Evolutionary conservation across 2,113 vertebrate species (phyloP), one percentile per base, ranked within the genome.

Genomic region (Semicossyphus pulcher): DNA sequence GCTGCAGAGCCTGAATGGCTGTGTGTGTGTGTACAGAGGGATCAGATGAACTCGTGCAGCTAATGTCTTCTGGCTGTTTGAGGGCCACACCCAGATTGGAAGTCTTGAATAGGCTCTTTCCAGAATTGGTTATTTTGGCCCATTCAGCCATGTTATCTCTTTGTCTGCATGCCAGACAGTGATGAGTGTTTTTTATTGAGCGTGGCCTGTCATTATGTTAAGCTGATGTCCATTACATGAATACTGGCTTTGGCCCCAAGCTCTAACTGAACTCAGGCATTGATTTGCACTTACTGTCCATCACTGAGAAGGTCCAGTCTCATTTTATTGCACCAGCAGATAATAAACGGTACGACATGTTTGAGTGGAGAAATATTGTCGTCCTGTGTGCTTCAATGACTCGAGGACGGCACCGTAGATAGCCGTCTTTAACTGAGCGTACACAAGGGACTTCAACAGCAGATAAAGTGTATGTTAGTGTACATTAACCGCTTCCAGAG

Each of bases 191-290:
- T 49, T 76, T 84, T 86, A 84, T 77, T 79, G 77, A 79, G 39
- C 42, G 20, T 12, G 18, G 7, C 56, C 52, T 72, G 80, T 72
- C 66, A 64, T 83, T 83, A 82, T 78, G 76, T 80, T 83, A 78
- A 76, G 74, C 66, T 81, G 74, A 72, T 67, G 44, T 79, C 68
- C 78, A 81, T 84, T 83, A 73, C 59, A 86, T 49, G 66, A 69
- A 63, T 18, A 37, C 66, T 58, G 76, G 52, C 58, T 47, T 44
- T 36, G 47, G 69, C 75, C 58, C 48, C 31, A 4, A 61, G 32
- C 57, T 52, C 64, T 12, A 56, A 66, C 74, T 72, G 21, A 70
- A 76, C 58, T 51, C 29, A 69, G 57, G 58, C 42, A 79, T 69
- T 62, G 72, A 82, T 82, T 71, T 76, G 67, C 59, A 81, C 67